Conservation (phyloP, 1,140 invertebrate species). For the Notospermus geniculatus region DNA sequence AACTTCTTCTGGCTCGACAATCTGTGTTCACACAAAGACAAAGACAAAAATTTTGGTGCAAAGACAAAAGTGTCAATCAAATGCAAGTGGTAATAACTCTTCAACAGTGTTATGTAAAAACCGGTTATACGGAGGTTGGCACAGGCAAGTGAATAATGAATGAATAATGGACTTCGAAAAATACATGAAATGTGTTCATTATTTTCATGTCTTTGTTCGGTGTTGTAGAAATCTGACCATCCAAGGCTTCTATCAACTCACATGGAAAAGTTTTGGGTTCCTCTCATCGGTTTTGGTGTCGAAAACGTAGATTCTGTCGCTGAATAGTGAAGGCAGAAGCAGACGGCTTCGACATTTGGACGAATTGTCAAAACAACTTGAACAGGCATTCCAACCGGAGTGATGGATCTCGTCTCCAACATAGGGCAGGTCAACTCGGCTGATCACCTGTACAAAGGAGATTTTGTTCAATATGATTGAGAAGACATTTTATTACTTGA, state of each 20-base stretch:
- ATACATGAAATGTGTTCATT: too few relatives aligned
- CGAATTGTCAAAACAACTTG: conserved; percentile 74
- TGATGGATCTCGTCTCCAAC: conserved; percentile 90
- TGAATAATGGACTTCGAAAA: too few relatives aligned
- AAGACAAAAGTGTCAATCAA: too few relatives aligned
- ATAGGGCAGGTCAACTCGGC: conserved; percentile 75
- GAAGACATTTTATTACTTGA: too few relatives aligned
- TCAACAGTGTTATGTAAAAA: too few relatives aligned
- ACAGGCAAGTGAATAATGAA: too few relatives aligned
- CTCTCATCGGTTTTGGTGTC: conserved; percentile 73
- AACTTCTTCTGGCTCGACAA: conserved; percentile 66
- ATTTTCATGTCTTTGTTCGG: too few relatives aligned
- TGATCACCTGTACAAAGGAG: conserved; percentile 78
- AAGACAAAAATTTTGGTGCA: too few relatives aligned
- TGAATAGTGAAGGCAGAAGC: conserved; percentile 78
- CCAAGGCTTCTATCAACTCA: conserved; percentile 28
- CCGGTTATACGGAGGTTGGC: too few relatives aligned
- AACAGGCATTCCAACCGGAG: conserved; percentile 94
- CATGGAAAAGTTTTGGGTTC: conserved; percentile 66
- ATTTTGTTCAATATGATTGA: too few relatives aligned
- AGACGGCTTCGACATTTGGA: conserved; percentile 71
- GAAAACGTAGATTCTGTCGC: conserved; percentile 81
- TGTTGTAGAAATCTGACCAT: neutral
- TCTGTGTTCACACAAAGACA: conserved; percentile 36
- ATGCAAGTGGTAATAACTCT: too few relatives aligned